Evolutionary conservation across 2,797 vertebrate genomes (phyloP).

Genomic region (Darevskia mixta): DNA sequence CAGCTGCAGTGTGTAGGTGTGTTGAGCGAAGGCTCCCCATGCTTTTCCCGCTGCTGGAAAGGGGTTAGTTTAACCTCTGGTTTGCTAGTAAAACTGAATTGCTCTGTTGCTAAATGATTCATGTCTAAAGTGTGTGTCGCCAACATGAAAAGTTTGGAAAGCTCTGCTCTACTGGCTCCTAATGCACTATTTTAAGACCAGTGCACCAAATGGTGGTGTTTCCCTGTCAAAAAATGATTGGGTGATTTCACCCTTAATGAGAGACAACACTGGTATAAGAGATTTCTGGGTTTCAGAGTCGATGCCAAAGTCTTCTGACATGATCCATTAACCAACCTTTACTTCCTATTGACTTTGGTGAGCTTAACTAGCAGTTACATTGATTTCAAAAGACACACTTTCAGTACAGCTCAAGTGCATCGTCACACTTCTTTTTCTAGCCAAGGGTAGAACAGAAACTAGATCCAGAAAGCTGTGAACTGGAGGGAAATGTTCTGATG

Average conservation of each 20-base stretch:
- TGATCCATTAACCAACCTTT: background rate
- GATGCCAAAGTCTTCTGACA: constrained; percentile 13
- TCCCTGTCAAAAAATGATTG: constrained; percentile 1
- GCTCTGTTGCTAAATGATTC: no score
- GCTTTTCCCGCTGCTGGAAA: no score
- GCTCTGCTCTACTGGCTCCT: no score
- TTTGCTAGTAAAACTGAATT: no score
- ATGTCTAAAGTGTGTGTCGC: no score
- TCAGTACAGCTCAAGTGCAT: background rate
- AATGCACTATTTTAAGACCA: no score
- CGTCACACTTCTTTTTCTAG: background rate
- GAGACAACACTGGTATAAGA: background rate
- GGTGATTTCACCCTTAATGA: background rate
- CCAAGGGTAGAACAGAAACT: background rate
- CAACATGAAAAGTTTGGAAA: no score
- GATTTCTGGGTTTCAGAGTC: background rate
- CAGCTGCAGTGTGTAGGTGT: no score
- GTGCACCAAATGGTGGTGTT: background rate
- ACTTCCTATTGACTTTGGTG: constrained; percentile 2
- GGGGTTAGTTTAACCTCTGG: no score
- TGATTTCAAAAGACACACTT: constrained; percentile 16
- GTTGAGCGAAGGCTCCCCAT: no score
- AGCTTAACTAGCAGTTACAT: constrained; percentile 2
- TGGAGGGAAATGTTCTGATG: background rate
- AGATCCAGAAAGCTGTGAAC: constrained; percentile 28